These are phyloP conservation scores for Ectemnius lituratus DNA, from an alignment of 2,888 invertebrate genomes.

Conservation along the genomic window DNA sequence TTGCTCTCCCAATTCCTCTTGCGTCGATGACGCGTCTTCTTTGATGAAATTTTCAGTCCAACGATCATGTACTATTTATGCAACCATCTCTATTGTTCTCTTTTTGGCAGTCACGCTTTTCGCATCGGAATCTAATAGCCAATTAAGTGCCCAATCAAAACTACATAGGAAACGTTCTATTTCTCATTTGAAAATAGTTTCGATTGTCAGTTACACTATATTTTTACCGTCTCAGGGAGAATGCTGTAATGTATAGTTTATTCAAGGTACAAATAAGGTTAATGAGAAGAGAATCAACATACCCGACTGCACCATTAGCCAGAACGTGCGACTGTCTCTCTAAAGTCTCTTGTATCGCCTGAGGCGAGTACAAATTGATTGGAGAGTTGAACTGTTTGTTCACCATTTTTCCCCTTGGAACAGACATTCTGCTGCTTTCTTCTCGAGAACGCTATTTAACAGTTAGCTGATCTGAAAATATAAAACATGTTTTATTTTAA, in stretches of 20 bases:
- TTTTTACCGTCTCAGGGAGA: no score
- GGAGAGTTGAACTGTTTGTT: constrained; percentile 95
- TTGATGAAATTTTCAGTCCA: no score
- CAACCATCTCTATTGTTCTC: no score
- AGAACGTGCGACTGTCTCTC: constrained; percentile 88
- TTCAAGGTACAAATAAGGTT: no score
- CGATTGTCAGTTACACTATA: no score
- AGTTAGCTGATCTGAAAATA: constrained; percentile 41
- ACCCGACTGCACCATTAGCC: constrained; percentile 90
- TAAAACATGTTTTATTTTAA: constrained; percentile 1
- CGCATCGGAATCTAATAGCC: no score
- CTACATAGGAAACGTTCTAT: no score
- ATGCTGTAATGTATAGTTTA: no score
- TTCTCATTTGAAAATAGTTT: no score
- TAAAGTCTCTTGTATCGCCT: constrained; percentile 89
- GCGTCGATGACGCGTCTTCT: no score
- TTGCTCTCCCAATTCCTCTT: constrained; percentile 25
- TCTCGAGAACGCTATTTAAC: neutral
- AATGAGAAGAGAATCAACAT: constrained; percentile 70
- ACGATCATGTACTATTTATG: neutral
- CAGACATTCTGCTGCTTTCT: constrained; percentile 81
- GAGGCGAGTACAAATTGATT: constrained; percentile 89
- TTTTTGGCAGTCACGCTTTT: no score
- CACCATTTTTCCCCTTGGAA: constrained; percentile 85
- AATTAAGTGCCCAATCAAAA: no score